Evolutionary conservation across 1,140 invertebrate species (phyloP), one percentile per base, ranked within the genome.

Genomic region (Lysiphlebus fabarum): DNA sequence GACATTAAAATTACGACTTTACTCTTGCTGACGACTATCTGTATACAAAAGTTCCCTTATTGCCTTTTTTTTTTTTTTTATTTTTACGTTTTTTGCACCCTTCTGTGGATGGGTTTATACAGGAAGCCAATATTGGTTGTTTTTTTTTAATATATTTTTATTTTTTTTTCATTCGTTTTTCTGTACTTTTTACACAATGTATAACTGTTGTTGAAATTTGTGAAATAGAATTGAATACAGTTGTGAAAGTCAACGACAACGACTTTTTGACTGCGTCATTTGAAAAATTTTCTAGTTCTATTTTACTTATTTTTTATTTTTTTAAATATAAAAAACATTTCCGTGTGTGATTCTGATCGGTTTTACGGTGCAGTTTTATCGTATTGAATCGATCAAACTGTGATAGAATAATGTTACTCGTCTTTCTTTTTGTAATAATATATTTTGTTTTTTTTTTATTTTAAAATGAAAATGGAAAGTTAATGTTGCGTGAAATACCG

Each of bases 1-100:
- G 34, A 62, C 69, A 63, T 72, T 70, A 70, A 71, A 72, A 72
- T 69, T 68, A 70, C 65, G 67, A 69, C 62, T 55, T 68, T 65
- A 69, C 66, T 57, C 62, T 63, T 26, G 17, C 17, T 26, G 17
- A 26, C 17, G 17, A 26, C 17, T 26, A 26, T 26, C 17, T 26
- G 17, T 26, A 26, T 26, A 26, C 17, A 26, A 26, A 26, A 26
- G 17, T 26, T 26, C 17, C 17, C 17, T 26, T 26, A 26, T 26
- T 26, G 17, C 17, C 17, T 4, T 26, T 26, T 26, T 26, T 26
- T 26, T 26, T 26, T 2, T 11, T 47, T 26, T 26, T 26, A 2
- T 2, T 11, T 47, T 36, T 41, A 9, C 40, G 7, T 41, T 41
- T 11, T 9, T 7, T 41, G 7, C 40, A 41, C 11, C 40, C 40